phyloP scores from a whole-genome alignment of 1,140 invertebrate species.

The Drosophila takahashii region DNA sequence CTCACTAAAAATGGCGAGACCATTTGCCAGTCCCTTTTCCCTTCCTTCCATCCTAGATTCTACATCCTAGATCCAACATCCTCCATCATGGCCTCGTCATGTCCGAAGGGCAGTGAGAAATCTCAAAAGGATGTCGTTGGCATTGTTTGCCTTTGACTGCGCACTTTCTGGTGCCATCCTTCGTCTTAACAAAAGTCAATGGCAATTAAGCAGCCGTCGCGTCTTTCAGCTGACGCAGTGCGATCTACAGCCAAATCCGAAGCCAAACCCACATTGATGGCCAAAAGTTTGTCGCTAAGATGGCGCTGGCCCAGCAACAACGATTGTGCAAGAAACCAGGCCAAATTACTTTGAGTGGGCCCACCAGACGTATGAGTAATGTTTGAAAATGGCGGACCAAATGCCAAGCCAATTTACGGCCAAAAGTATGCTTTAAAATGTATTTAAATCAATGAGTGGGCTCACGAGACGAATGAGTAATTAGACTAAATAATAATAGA shows the following conservation, averaged over 20 bases:
- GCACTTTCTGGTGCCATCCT: slow-evolving; percentile 63
- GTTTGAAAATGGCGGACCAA: neutral
- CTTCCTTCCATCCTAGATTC: slow-evolving; percentile 26
- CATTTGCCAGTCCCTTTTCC: slow-evolving; percentile 50
- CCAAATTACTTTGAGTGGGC: slow-evolving; percentile 42
- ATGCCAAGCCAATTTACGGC: neutral
- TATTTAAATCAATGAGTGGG: neutral
- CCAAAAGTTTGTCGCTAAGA: slow-evolving; percentile 42
- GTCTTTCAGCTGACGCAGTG: slow-evolving; percentile 54
- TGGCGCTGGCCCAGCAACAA: slow-evolving; percentile 16
- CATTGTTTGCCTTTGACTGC: slow-evolving; percentile 70
- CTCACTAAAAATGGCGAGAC: slow-evolving; percentile 73
- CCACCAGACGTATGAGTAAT: slow-evolving; percentile 22
- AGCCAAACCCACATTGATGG: slow-evolving; percentile 50
- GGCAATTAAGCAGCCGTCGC: slow-evolving; percentile 68
- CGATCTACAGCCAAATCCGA: slow-evolving; percentile 34
- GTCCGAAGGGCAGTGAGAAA: slow-evolving; percentile 65
- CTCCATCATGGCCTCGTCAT: slow-evolving; percentile 64
- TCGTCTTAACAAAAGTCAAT: slow-evolving; percentile 73
- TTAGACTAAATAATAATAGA: neutral
- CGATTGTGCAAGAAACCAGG: slow-evolving; percentile 29
- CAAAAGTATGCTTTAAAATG: neutral
- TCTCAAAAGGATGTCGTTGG: slow-evolving; percentile 70
- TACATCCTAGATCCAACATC: neutral
- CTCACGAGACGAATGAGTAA: neutral